These are phyloP conservation scores for Sapayoa aenigma DNA, from an alignment of 2,113 vertebrate genomes.

Conservation along the genomic window DNA sequence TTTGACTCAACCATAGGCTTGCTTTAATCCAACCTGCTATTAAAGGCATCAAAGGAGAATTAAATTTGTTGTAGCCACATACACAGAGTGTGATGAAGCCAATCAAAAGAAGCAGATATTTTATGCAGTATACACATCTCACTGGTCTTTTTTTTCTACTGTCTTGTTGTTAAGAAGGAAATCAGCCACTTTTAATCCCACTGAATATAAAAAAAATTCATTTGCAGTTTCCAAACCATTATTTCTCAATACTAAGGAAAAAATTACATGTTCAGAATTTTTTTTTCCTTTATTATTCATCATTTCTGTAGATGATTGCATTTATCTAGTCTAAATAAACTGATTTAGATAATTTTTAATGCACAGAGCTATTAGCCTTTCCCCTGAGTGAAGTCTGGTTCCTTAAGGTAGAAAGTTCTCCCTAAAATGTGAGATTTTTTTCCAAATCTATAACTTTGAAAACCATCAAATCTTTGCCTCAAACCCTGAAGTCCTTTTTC, in stretches of 20 bases:
- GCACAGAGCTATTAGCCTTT: neutral
- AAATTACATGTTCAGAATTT: neutral
- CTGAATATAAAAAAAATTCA: neutral
- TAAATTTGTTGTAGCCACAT: accelerated
- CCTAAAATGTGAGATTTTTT: neutral
- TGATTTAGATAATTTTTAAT: neutral
- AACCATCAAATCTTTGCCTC: neutral
- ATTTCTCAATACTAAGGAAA: neutral
- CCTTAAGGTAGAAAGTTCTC: neutral
- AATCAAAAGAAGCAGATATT: neutral
- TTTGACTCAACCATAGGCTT: neutral
- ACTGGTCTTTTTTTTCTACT: neutral
- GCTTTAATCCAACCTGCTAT: too few relatives aligned
- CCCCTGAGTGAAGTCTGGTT: neutral
- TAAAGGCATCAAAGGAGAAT: neutral
- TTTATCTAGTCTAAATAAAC: neutral
- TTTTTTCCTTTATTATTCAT: neutral
- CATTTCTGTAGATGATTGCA: neutral
- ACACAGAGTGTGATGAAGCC: accelerated
- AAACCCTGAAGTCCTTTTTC: neutral
- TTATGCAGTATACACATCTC: neutral
- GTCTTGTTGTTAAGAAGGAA: neutral
- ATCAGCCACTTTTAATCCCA: neutral
- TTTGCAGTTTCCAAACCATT: neutral
- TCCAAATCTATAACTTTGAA: neutral